Base-by-base conservation (phyloP, 2,113 vertebrate species). In the Ammodytes dubius region DNA sequence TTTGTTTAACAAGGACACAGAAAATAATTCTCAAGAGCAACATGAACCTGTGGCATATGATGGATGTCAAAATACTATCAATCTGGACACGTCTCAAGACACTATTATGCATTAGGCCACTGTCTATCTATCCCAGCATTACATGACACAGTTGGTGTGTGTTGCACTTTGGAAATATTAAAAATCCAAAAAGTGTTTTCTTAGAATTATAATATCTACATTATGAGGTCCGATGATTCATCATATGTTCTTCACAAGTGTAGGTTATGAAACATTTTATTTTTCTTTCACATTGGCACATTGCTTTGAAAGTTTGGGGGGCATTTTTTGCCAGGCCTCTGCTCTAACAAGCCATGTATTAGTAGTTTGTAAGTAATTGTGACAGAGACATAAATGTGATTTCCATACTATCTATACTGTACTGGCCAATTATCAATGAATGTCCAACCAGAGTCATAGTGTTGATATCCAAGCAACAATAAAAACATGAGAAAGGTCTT, bases 401-500 rank as follows among this genome's bases (percentile, higher is more conserved):
- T 53, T 64, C 46, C 49, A 73, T 69, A 64, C 42, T 66, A 52
- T 79, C 75, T 54, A 35, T 61, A 50, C 66, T 66, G 64, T 65
- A 54, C 14, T 63, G 68, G 76, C 72, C 66, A 61, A 70, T 83
- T 27, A 70, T 71, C 64, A 74, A 74, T 81, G 59, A 68, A 83
- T 89, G 73, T 90, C 70, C 81, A 84, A 12, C 70, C 60, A 80
- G 14, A 81, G 67, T 73, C 60, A 65, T 67, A 45, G 69, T 81
- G 61, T 54, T 82, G 75, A 89, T 84, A 59, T 87, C 65, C 50
- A 66, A 85, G 56, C 68, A 89, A 81, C 66, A 91, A 91, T 85
- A 88, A 89, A 91, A 86, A 83, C 70, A 87, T 50, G 17, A 75
- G 17, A 84, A 87, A 87, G 50, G n/a, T 75, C 39, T 73, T 35